A percentile compares a stretch with the other conserved stretches of the same genome.
Evolutionary conservation across 1,140 invertebrate species (phyloP).

Genomic region (Grapholita molesta): DNA sequence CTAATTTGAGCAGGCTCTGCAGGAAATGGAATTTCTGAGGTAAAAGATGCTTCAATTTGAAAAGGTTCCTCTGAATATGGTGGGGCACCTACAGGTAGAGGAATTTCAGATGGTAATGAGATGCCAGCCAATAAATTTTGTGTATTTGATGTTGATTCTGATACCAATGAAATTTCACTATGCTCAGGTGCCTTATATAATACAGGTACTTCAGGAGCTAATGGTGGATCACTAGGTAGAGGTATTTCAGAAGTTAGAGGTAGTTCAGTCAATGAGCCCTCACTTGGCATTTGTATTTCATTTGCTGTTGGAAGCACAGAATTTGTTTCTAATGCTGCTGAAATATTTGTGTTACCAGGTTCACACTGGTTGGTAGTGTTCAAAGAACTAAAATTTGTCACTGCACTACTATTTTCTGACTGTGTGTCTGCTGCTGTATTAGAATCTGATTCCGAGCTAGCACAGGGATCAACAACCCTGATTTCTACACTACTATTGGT

Average conservation of each 20-base stretch:
- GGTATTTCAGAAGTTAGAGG: not conserved
- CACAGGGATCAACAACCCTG: conserved; percentile 69
- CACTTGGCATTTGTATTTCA: conserved; percentile 5
- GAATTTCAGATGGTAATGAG: not conserved
- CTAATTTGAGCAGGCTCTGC: not conserved
- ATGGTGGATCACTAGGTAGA: not conserved
- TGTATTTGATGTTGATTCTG: not conserved
- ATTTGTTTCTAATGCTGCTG: conserved; percentile 27
- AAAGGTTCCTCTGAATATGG: not conserved
- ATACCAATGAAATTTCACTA: conserved; percentile 18
- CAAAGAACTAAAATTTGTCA: conserved; percentile 46
- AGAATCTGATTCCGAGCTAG: conserved; percentile 73
- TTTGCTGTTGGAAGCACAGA: not conserved
- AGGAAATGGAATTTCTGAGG: conserved; percentile 2
- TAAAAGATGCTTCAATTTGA: not conserved
- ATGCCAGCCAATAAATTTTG: conserved; percentile 1
- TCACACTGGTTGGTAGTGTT: conserved; percentile 34
- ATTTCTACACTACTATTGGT: conserved; percentile 72
- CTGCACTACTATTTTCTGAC: conserved; percentile 50
- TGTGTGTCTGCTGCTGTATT: conserved; percentile 61
- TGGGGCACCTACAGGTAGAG: not conserved
- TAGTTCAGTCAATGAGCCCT: not conserved
- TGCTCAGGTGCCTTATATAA: not conserved
- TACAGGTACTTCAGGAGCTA: not conserved
- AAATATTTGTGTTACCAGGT: conserved; percentile 42